phyloP scores from a whole-genome alignment of 92 coral and sea anemone genomes.

The Zoanthus sansibaricus region DNA sequence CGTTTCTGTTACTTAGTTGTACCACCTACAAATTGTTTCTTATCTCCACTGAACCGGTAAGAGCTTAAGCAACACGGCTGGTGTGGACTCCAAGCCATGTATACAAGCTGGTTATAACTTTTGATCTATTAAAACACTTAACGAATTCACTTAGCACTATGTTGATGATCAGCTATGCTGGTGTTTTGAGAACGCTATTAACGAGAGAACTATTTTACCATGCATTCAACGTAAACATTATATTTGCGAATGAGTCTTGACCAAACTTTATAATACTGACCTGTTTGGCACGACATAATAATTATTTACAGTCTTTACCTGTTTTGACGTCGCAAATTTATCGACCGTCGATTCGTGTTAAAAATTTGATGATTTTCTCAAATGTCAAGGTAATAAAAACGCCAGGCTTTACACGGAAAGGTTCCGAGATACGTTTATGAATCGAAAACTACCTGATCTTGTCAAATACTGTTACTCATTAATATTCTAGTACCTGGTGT shows the following conservation, averaged over 20 bases:
- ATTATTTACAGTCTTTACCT: background rate
- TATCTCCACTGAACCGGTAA: background rate
- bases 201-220: background rate
- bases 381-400: background rate
- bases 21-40: background rate
- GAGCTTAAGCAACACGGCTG: no score
- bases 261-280: background rate
- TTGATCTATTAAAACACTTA: background rate
- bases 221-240: background rate
- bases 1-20: background rate
- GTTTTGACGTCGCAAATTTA: background rate
- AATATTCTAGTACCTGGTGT: conserved; percentile 32
- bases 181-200: background rate
- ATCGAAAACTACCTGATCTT: background rate
- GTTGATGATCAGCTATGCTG: background rate
- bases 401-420: background rate
- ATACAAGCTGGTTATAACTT: background rate
- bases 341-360: background rate
- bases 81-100: background rate
- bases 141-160: background rate
- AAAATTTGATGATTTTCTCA: background rate
- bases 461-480: conserved; percentile 10
- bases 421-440: background rate
- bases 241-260: background rate
- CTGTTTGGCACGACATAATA: background rate